Base-by-base conservation (phyloP, 2,113 vertebrate species). In the Oncorhynchus keta region DNA sequence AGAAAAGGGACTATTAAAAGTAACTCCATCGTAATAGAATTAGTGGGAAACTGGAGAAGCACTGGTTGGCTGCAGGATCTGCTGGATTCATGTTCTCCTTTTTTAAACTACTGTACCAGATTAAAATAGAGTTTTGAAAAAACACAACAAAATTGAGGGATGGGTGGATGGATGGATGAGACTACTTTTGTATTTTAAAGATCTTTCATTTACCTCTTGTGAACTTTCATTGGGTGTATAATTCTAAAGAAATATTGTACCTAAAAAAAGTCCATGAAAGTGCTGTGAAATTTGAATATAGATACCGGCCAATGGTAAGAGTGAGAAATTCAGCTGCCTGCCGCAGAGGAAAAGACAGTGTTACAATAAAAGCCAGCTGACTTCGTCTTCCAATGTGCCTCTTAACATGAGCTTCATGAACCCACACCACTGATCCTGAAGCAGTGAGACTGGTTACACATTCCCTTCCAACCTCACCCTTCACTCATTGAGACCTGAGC, bases 1-100 rank as follows among this genome's bases (percentile, higher is more conserved):
- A 90, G 69, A 89, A 91, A 89, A 90, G 74, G 79, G 48, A 86
- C 89, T 88, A 90, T 91, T 83, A 88, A 90, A 93, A 93, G 92
- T 90, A 93, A 91, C 89, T 55, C 83, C 70, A 24, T 79, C 80
- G 87, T 92, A 92, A 93, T 92, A 87, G 89, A 90, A 92, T 92
- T 94, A 92, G 86, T 69, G 74, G 74, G 14, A 88, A 85, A 88
- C 80, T 84, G 81, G 83, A 83, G 82, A 55, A 55, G 51, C 51
- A 0, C 51, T 55, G 51, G 51, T 55, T 3, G 84, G 69, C 85
- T 84, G 80, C 88, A 86, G 81, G 77, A 68, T 48, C 45, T 84
- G 80, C 87, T 84, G 80, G 77, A 68, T 48, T 48, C 62, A 76
- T 84, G 86, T 85, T 75, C 55, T 74, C 57, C 72, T 71, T 7